Base-by-base conservation (phyloP, 2,888 invertebrate species). In the Thereva nobilitata region DNA sequence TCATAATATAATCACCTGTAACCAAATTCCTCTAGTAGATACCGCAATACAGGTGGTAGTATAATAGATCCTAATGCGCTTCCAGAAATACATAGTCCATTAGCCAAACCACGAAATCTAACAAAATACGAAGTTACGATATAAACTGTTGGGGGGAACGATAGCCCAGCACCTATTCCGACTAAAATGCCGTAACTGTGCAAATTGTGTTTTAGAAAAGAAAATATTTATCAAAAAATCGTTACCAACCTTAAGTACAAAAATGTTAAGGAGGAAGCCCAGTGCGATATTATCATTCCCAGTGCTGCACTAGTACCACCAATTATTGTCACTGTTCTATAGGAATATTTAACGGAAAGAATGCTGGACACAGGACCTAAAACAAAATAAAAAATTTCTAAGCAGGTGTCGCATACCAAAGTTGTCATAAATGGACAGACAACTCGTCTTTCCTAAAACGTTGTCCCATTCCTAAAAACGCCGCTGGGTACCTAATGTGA, bases 101-200 rank as follows among this genome's bases (percentile, higher is more conserved):
- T 93, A 50, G 93, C 93, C 9, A 93, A 83, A 0, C 93, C 93
- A 52, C 93, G 84, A 7, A 88, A 81, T 54, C 87, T 85, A 49
- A 90, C 88, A 80, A 93, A 93, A 81, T 93, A 93, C 68, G 91
- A 91, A 59, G 92, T 92, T 71, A 93, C 93, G 73, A 93, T 93
- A 80, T 93, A 93, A 42, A 94, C 92, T 0, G 93, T 93, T 3
- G 93, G 93, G 1, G 93, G 93, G 82, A 93, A 94, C 1, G 92
- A 89, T 6, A 93, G 81, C 0, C 93, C 93, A 1, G 93, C 93
- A 5, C 93, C 93, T 45, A 88, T 87, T 70, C 93, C 93, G 34
- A 92, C 91, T 76, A 92, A 82, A 9, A 91, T 85, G 59, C 93
- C 93, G 80, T 92, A 93, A 80, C 92, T 92, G 75, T 44, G 34